Percentiles rank a stretch among this genome's conserved stretches.
These are phyloP conservation scores for Caenorhabditis japonica DNA, from an alignment of 2,888 invertebrate species.

Conservation along the genomic window DNA sequence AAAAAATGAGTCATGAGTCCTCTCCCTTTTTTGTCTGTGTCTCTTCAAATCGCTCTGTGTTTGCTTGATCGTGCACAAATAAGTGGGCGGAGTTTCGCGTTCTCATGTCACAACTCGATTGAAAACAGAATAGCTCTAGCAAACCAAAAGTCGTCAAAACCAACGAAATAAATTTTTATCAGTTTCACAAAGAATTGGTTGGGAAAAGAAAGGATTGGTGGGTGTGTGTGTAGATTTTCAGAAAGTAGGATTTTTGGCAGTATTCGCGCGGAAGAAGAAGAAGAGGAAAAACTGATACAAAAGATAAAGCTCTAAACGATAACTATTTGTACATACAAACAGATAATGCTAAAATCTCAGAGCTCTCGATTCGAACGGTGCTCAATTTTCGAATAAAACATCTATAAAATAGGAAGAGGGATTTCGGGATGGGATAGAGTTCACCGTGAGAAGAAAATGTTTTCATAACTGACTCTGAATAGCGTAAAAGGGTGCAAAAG, in stretches of 20 bases:
- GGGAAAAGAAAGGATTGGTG: too few relatives aligned
- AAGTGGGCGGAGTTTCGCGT: too few relatives aligned
- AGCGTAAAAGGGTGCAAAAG: constrained; percentile 9
- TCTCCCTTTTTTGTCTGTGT: too few relatives aligned
- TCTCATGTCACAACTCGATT: too few relatives aligned
- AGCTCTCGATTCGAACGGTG: not conserved
- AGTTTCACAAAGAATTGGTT: too few relatives aligned
- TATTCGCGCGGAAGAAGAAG: too few relatives aligned
- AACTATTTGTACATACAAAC: constrained; percentile 52
- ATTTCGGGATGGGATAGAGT: not conserved
- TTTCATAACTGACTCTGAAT: constrained; percentile 27
- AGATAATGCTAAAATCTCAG: constrained; percentile 3
- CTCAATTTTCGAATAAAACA: not conserved
- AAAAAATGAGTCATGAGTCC: too few relatives aligned
- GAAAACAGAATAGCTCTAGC: too few relatives aligned
- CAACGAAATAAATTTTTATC: too few relatives aligned
- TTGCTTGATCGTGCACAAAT: too few relatives aligned
- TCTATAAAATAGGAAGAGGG: not conserved
- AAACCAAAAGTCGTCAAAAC: not conserved
- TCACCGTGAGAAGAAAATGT: constrained; percentile 22
- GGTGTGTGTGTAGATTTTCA: not conserved
- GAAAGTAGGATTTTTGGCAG: constrained; percentile 26
- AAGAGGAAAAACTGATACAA: constrained; percentile 25
- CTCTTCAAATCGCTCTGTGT: too few relatives aligned
- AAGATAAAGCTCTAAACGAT: constrained; percentile 54